Percentiles rank a stretch among this genome's conserved stretches.
Conservation (phyloP, 2,888 invertebrate genomes). For the Melanotus villosus region DNA sequence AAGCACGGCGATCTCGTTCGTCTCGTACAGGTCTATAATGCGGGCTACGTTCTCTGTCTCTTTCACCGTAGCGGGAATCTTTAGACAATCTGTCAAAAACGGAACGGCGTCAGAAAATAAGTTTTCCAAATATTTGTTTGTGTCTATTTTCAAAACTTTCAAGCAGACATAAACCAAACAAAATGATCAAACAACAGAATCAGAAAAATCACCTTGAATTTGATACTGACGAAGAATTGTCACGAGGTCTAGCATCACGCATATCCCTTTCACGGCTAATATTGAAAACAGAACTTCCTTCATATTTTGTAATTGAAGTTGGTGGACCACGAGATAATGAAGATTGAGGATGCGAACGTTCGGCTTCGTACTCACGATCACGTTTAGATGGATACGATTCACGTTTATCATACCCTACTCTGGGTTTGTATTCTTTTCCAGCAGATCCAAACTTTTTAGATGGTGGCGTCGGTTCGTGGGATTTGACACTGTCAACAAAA, state of each 20-base stretch:
- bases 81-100: slow-evolving; percentile 50
- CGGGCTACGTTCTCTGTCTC: slow-evolving; percentile 62
- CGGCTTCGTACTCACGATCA: slow-evolving; percentile 57
- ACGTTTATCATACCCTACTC: slow-evolving; percentile 60
- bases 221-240: slow-evolving; percentile 27
- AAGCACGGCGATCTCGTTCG: slow-evolving; percentile 57
- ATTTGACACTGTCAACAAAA: slow-evolving; percentile 56
- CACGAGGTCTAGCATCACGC: slow-evolving; percentile 46
- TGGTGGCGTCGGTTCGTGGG: slow-evolving; percentile 57
- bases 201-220: slow-evolving; percentile 22
- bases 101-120: no score
- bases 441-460: slow-evolving; percentile 56
- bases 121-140: no score
- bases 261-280: slow-evolving; percentile 54
- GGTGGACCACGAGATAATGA: slow-evolving; percentile 49
- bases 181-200: neutral
- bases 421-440: slow-evolving; percentile 56
- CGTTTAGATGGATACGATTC: slow-evolving; percentile 59
- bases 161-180: no score
- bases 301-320: slow-evolving; percentile 51
- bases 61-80: slow-evolving; percentile 57
- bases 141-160: neutral
- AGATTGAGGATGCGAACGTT: slow-evolving; percentile 51
- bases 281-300: slow-evolving; percentile 50
- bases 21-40: slow-evolving; percentile 60